Percentiles rank a stretch among this genome's conserved stretches.
These are phyloP conservation scores for Heliocidaris erythrogramma DNA, from an alignment of 35 echinoderm and acorn worm species.

Conservation along the genomic window DNA sequence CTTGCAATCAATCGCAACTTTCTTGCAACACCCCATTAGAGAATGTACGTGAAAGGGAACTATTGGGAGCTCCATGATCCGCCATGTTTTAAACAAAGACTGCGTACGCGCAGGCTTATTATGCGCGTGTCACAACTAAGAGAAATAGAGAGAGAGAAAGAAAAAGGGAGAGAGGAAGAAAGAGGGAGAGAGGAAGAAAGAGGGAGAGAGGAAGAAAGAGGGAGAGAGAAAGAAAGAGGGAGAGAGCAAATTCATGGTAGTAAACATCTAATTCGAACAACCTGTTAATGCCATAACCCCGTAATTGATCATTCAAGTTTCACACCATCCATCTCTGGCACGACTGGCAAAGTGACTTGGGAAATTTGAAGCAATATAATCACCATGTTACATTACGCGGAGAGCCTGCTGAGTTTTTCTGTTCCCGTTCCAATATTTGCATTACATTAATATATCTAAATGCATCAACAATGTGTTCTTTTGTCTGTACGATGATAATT, in stretches of 20 bases:
- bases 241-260: background rate
- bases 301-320: conserved; percentile 13
- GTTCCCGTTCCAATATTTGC: background rate
- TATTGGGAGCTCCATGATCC: no score
- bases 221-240: background rate
- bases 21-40: no score
- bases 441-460: no score
- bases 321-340: background rate
- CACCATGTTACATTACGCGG: background rate
- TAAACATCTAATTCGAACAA: conserved; percentile 18
- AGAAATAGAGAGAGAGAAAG: background rate
- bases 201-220: background rate
- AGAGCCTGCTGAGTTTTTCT: background rate
- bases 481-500: no score
- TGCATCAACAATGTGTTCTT: no score
- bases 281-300: background rate
- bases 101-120: no score
- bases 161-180: no score
- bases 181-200: background rate
- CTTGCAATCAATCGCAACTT: no score
- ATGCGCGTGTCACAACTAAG: no score
- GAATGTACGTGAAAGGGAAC: no score
- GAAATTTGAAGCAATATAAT: background rate
- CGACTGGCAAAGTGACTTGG: background rate
- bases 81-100: no score